Percentiles rank a stretch among this genome's conserved stretches.
phyloP scores from a whole-genome alignment of 2,888 invertebrate species.

The Aleiodes leptofemur region DNA sequence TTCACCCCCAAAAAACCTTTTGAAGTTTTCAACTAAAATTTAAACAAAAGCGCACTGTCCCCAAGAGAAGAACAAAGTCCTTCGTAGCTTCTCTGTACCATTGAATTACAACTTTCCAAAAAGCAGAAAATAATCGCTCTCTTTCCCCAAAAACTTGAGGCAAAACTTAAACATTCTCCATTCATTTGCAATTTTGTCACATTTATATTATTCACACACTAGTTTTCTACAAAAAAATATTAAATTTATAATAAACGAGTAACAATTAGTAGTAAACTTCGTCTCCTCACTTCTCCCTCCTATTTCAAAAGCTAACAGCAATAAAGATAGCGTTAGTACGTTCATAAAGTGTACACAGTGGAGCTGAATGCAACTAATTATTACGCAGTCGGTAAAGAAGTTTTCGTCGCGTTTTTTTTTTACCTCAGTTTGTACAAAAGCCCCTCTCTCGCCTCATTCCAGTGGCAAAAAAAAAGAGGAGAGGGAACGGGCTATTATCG shows the following conservation, averaged over 20 bases:
- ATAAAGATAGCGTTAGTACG: constrained; percentile 33
- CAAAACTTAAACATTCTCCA: background rate
- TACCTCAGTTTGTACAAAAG: no score
- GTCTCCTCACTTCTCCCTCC: no score
- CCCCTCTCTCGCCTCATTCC: background rate
- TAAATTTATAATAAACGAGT: constrained; percentile 6
- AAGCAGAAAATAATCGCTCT: no score
- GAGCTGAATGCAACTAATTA: constrained; percentile 34
- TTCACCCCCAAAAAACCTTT: constrained; percentile 37
- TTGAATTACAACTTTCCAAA: no score
- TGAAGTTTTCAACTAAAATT: background rate
- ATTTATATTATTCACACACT: constrained; percentile 1
- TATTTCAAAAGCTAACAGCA: constrained; percentile 10
- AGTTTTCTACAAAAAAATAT: constrained; percentile 18
- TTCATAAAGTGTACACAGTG: constrained; percentile 32
- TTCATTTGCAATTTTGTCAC: constrained; percentile 16
- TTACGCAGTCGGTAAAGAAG: constrained; percentile 22
- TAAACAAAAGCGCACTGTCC: no score
- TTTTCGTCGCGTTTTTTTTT: background rate
- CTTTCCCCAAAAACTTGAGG: constrained; percentile 2
- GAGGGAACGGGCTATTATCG: constrained; percentile 29
- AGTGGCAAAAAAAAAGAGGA: constrained; percentile 2
- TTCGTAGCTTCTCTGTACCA: no score
- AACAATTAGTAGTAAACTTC: constrained; percentile 47
- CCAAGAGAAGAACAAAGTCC: no score